phyloP scores from a whole-genome alignment of 2,888 invertebrate species.

The Tinea trinotella region DNA sequence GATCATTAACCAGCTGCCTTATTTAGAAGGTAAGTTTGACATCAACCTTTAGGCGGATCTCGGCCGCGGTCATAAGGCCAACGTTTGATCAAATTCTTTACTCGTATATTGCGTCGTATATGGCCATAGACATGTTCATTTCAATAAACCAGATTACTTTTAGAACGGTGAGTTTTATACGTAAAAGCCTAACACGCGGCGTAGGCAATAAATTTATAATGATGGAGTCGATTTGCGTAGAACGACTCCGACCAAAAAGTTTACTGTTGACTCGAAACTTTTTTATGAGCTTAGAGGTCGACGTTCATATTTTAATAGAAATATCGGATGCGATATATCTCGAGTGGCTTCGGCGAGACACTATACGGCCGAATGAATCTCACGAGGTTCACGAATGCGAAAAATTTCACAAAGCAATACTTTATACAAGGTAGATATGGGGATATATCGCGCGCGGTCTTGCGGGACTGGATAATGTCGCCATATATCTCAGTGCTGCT shows the following conservation, averaged over 20 bases:
- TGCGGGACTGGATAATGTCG: slow-evolving; percentile 16
- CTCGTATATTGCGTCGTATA: not conserved
- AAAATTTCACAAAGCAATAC: slow-evolving; percentile 16
- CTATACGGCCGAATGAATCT: slow-evolving; percentile 17
- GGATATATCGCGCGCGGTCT: slow-evolving; percentile 3
- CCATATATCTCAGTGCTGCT: slow-evolving; percentile 15
- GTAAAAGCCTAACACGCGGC: slow-evolving; percentile 18
- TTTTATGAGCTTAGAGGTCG: slow-evolving; percentile 25
- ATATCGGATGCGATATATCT: slow-evolving; percentile 21
- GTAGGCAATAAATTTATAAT: slow-evolving; percentile 29
- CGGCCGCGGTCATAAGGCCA: slow-evolving; percentile 10
- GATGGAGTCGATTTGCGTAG: slow-evolving; percentile 29
- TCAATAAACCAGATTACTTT: slow-evolving; percentile 12
- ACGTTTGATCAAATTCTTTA: slow-evolving; percentile 7
- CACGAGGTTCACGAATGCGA: not conserved
- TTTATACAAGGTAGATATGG: not conserved
- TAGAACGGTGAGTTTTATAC: slow-evolving; percentile 11
- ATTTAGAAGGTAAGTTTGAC: slow-evolving; percentile 32
- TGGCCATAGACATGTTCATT: slow-evolving; percentile 10
- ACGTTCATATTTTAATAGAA: slow-evolving; percentile 19
- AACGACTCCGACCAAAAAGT: slow-evolving; percentile 25
- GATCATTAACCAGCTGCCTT: slow-evolving; percentile 28
- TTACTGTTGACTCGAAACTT: slow-evolving; percentile 26
- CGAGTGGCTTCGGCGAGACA: slow-evolving; percentile 1
- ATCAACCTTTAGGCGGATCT: slow-evolving; percentile 29